Conservation (phyloP, 1,140 invertebrate species). For the Lanistes nyassanus region DNA sequence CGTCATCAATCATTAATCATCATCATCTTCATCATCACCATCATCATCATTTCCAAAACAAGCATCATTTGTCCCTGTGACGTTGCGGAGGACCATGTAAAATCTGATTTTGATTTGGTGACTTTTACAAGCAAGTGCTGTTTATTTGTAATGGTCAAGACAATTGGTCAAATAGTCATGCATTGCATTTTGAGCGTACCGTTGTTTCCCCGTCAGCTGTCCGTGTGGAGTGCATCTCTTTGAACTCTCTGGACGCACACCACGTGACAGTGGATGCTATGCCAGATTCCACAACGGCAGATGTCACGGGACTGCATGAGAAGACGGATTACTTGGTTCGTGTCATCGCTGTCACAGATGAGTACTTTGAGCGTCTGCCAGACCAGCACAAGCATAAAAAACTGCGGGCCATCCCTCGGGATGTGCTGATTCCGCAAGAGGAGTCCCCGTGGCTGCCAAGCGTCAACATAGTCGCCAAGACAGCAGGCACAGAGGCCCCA, state of each 20-base stretch:
- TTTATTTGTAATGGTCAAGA: too few relatives aligned
- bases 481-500: slow-evolving; percentile 64
- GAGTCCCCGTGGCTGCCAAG: slow-evolving; percentile 64
- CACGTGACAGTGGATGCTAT: slow-evolving; percentile 53
- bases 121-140: too few relatives aligned
- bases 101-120: too few relatives aligned
- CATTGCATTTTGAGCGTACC: too few relatives aligned
- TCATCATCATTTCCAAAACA: too few relatives aligned
- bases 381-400: slow-evolving; percentile 57
- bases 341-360: slow-evolving; percentile 65
- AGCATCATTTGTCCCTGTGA: too few relatives aligned
- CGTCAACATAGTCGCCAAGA: slow-evolving; percentile 57
- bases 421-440: slow-evolving; percentile 47
- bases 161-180: too few relatives aligned
- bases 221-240: slow-evolving; percentile 61
- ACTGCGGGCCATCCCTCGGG: slow-evolving; percentile 49
- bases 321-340: slow-evolving; percentile 64
- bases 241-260: slow-evolving; percentile 51
- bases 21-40: too few relatives aligned
- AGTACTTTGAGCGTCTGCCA: slow-evolving; percentile 65
- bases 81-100: too few relatives aligned
- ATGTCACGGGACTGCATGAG: slow-evolving; percentile 60
- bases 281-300: slow-evolving; percentile 56
- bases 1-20: too few relatives aligned
- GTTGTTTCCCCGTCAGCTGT: slow-evolving; percentile 48